Evolutionary conservation across 2,888 invertebrate genomes (phyloP).

Genomic region (Troilus luridus): DNA sequence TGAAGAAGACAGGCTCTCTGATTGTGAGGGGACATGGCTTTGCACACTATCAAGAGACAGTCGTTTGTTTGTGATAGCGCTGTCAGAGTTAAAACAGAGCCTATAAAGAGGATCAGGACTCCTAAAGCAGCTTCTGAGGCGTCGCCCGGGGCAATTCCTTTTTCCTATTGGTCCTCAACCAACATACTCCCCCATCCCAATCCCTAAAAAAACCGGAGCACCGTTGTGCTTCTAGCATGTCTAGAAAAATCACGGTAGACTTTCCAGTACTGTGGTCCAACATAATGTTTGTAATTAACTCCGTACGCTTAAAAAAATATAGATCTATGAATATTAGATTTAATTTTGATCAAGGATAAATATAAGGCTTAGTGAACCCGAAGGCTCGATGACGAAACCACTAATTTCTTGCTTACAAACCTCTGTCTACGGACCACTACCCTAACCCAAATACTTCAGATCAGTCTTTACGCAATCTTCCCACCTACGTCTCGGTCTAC

Average conservation of each 20-base stretch:
- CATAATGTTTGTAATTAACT: not conserved
- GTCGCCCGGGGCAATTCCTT: not conserved
- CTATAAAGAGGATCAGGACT: conserved; percentile 21
- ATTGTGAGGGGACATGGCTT: not conserved
- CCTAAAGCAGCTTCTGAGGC: conserved; percentile 19
- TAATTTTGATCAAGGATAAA: no score
- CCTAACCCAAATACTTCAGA: no score
- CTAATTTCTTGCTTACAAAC: no score
- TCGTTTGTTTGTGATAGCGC: conserved; percentile 50
- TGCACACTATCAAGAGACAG: not conserved
- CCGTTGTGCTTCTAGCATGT: not conserved
- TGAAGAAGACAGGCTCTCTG: not conserved
- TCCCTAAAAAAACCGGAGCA: not conserved
- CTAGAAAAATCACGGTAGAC: not conserved
- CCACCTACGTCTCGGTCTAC: no score
- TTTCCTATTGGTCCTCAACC: conserved; percentile 19
- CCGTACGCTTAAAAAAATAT: not conserved
- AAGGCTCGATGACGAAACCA: no score
- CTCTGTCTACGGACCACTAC: no score
- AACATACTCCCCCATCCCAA: not conserved
- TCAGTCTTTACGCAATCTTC: no score
- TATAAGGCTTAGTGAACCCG: no score
- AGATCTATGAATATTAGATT: no score
- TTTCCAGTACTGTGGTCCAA: not conserved
- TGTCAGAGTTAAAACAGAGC: conserved; percentile 1